Evolutionary conservation across 1,140 invertebrate species (phyloP).

Genomic region (Drosophila aff.): DNA sequence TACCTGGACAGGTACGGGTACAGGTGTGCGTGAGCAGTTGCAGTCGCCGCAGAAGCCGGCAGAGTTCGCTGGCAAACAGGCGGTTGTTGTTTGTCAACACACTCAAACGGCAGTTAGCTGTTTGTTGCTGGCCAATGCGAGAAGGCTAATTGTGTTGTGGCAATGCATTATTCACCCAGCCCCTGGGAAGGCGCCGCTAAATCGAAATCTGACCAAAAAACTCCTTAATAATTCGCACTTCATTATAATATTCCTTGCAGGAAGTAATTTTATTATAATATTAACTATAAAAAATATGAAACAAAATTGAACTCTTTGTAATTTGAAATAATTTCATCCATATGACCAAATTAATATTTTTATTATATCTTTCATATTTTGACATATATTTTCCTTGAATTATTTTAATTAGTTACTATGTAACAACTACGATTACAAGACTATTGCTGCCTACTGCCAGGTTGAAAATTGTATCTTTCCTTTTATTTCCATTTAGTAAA

Average conservation of each 20-base stretch:
- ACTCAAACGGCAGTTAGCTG: constrained; percentile 66
- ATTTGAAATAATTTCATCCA: background rate
- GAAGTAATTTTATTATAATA: background rate
- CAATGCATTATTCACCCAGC: constrained; percentile 13
- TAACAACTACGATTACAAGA: background rate
- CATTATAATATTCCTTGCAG: background rate
- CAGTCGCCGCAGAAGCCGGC: constrained; percentile 16
- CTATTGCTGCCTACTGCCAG: too few relatives aligned
- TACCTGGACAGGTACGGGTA: constrained; percentile 24
- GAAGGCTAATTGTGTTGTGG: constrained; percentile 20
- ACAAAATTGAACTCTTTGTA: background rate
- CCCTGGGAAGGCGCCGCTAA: constrained; percentile 6
- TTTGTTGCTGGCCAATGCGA: constrained; percentile 50
- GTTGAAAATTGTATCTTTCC: background rate
- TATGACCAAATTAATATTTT: background rate
- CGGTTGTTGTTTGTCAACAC: constrained; percentile 73
- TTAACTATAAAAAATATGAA: background rate
- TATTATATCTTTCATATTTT: too few relatives aligned
- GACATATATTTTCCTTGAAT: too few relatives aligned
- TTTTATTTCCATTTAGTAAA: background rate
- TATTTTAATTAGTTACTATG: background rate
- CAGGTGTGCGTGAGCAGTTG: constrained; percentile 26
- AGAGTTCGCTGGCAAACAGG: constrained; percentile 33
- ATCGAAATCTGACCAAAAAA: background rate
- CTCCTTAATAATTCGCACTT: too few relatives aligned